Conservation (phyloP, 2,797 vertebrate genomes). For the Enteromius unitaeniatus region DNA sequence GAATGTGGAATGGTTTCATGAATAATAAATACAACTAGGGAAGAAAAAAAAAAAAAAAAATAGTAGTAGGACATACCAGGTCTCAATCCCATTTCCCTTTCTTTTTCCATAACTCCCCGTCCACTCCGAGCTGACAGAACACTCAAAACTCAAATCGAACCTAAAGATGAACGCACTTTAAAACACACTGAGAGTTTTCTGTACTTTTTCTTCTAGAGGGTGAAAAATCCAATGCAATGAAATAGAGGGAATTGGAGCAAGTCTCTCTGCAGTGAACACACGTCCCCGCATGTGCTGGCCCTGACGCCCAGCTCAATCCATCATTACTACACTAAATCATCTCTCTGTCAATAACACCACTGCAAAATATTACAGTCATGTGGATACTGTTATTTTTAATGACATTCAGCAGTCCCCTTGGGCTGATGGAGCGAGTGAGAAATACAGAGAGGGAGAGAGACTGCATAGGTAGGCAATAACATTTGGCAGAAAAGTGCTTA, state of each 20-base stretch:
- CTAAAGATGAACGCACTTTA: not conserved
- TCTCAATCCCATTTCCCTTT: not conserved
- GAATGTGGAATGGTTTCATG: not conserved
- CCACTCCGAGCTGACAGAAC: not conserved
- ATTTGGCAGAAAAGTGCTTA: slow-evolving; percentile 76
- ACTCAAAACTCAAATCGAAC: slow-evolving; percentile 1
- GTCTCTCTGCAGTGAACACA: slow-evolving; percentile 47
- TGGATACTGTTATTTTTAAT: slow-evolving; percentile 80
- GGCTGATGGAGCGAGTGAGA: slow-evolving; percentile 68
- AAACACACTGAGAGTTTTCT: not conserved
- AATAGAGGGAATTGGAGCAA: slow-evolving; percentile 17
- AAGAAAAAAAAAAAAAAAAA: too few relatives aligned
- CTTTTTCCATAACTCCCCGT: not conserved
- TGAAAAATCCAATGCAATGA: slow-evolving; percentile 39
- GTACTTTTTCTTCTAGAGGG: slow-evolving; percentile 23
- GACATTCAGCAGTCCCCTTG: slow-evolving; percentile 82
- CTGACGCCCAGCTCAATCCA: slow-evolving; percentile 73
- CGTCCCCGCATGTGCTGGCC: slow-evolving; percentile 60
- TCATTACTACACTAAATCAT: slow-evolving; percentile 80
- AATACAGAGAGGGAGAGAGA: slow-evolving; percentile 70
- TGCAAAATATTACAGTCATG: slow-evolving; percentile 81
- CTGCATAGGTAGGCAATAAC: slow-evolving; percentile 58
- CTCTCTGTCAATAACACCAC: slow-evolving; percentile 78
- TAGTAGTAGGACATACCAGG: not conserved
- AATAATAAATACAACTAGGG: too few relatives aligned